Base-by-base conservation (phyloP, 2,113 vertebrate genomes). In the Istiophorus platypterus region DNA sequence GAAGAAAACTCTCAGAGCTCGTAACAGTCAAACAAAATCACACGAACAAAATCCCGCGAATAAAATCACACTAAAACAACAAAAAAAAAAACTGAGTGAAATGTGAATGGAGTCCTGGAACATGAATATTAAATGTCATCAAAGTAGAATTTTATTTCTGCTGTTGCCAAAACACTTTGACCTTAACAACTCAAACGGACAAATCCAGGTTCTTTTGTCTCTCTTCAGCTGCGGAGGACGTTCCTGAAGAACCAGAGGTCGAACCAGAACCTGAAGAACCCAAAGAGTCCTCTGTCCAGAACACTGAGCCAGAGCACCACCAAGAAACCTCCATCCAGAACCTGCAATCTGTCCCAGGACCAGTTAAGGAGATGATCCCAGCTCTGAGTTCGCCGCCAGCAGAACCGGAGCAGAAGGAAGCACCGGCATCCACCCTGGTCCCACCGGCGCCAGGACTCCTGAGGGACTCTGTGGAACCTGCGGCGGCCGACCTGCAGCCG, bases 141-240 rank as follows among this genome's bases (percentile, higher is more conserved):
- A 7, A 39, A 39, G 37, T 6, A 39, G 1, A 7, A 8, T 39
- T 39, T 39, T 39, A 39, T 8, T 39, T 7, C 10, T 10, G 9
- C 7, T 39, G 37, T 5, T 39, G 37, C 10, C 37, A 39, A 39
- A 7, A 39, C 37, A 39, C 37, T 39, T 2, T 39, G 37, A 39
- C 37, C 10, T 39, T 7, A 39, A 9, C 7, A 39, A 34, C 6
- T 6, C 37, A 7, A 9, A 39, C 37, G 10, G 7, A 39, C 7
- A 39, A 39, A 8, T 39, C 37, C 37, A 26, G 18, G 45, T 72
- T 47, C 63, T 58, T 1, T 52, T 49, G 37, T 84, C 61, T 70
- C 47, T 71, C 27, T 22, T n/a, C 63, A 94, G 94, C 13, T 65
- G 86, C 90, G 56, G 83, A 92, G 37, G 90, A 94, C 2, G 49